Conservation (phyloP, 2,888 invertebrate genomes). For the Unio pictorum region DNA sequence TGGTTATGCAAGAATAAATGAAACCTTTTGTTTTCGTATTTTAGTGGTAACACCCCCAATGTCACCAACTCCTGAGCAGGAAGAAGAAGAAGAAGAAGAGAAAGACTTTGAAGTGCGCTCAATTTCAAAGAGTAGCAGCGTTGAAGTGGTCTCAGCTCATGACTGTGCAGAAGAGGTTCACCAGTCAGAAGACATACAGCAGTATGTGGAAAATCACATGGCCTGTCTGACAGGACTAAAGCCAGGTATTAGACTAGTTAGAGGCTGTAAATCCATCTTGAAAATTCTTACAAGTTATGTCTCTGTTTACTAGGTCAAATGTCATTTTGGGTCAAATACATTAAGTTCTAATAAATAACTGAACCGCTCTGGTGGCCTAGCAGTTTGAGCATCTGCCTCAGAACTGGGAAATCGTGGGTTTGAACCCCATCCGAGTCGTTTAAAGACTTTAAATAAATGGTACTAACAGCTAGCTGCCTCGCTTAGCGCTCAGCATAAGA, state of each 20-base stretch:
- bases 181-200: conserved; percentile 16
- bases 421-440: too few species aligned
- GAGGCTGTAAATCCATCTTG: too few species aligned
- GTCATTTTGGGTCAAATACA: too few species aligned
- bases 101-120: conserved; percentile 16
- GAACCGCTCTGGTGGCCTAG: too few species aligned
- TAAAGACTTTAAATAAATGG: too few species aligned
- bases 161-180: conserved; percentile 22
- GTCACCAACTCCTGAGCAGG: conserved; percentile 60
- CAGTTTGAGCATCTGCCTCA: too few species aligned
- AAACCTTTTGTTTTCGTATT: conserved; percentile 1
- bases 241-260: conserved; percentile 40
- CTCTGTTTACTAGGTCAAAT: too few species aligned
- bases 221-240: conserved; percentile 51
- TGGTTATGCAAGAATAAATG: neutral
- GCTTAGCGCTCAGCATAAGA: too few species aligned
- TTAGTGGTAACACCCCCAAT: conserved; percentile 66
- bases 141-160: conserved; percentile 43
- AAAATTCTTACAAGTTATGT: too few species aligned
- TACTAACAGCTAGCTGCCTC: too few species aligned
- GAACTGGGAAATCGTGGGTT: too few species aligned
- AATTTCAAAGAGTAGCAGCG: conserved; percentile 54
- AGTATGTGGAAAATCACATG: conserved; percentile 55
- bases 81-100: conserved; percentile 19
- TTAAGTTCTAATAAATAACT: too few species aligned